These are phyloP conservation scores for Pyrrhosoma nymphula DNA, from an alignment of 2,888 invertebrate genomes.

Conservation along the genomic window DNA sequence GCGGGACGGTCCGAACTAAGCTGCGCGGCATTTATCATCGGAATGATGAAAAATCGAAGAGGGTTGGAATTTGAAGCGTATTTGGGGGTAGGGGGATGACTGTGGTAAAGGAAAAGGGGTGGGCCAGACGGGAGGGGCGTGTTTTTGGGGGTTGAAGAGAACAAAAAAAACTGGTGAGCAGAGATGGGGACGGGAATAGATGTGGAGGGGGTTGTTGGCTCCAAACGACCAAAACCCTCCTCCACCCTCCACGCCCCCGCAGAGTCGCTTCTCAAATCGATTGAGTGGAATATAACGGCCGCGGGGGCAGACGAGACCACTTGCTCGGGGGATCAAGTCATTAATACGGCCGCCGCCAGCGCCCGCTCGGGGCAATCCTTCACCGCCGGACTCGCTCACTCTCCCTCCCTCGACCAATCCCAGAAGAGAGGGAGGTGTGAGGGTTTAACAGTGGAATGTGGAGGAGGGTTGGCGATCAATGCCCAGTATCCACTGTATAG, in stretches of 20 bases:
- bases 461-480: background rate
- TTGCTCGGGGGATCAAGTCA: constrained; percentile 56
- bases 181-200: background rate
- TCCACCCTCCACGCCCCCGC: background rate
- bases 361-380: background rate
- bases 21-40: background rate
- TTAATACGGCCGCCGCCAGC: constrained; percentile 6
- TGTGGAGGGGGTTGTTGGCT: background rate
- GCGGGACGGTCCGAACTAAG: background rate
- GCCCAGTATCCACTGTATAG: background rate
- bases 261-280: background rate
- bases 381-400: background rate
- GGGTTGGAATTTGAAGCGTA: background rate
- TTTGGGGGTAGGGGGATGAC: background rate
- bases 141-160: background rate
- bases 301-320: constrained; percentile 23
- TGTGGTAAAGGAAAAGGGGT: no score
- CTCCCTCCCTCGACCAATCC: constrained; percentile 22
- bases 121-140: background rate
- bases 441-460: background rate
- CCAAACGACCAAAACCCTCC: background rate
- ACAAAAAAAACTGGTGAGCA: background rate
- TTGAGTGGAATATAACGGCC: constrained; percentile 50
- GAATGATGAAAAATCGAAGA: constrained; percentile 3
- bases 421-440: background rate